Base-by-base conservation (phyloP, 2,888 invertebrate genomes). In the Byasa hedistus region DNA sequence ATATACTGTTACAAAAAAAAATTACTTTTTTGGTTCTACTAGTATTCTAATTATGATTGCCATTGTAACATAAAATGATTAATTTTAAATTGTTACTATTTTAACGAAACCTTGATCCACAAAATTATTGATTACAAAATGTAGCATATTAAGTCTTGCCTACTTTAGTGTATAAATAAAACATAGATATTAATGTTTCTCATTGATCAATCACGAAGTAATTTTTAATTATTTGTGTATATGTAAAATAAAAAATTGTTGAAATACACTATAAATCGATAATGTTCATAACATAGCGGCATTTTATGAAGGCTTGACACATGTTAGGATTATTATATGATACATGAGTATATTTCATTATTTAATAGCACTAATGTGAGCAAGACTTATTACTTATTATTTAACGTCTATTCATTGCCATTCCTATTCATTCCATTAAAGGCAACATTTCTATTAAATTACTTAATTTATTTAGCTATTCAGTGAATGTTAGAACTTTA, bases 1-100 rank as follows among this genome's bases (percentile, higher is more conserved):
- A 84, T 82, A 77, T 69, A 32, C 72, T 75, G 76, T 76, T 80
- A 85, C 82, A 86, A 85, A 86, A 87, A 86, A 85, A 85, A 82
- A 12, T 36, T 36, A 10, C 12, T 77, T 76, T 81, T 86, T 86
- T 86, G 86, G 81, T 84, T 80, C 79, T 80, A 79, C 81, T 76
- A 78, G 69, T 69, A 71, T 65, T 65, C 70, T 72, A 73, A 72
- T 60, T 70, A 61, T 64, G 62, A 70, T 62, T 57, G 39, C 3
- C 32, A 12, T 66, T 54, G 60, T 65, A 56, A 65, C 62, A 60
- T 72, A 69, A 69, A 66, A 23, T 64, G 36, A 0, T 48, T 48
- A 5, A 48, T 48, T 48, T 48, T 48, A 2, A 48, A n/a, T 48
- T 48, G n/a, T n/a, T 48, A 19, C 48, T 5, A 48, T 48, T 7